These are phyloP conservation scores for Tinea pellionella DNA, from an alignment of 2,888 invertebrate genomes.

Conservation along the genomic window DNA sequence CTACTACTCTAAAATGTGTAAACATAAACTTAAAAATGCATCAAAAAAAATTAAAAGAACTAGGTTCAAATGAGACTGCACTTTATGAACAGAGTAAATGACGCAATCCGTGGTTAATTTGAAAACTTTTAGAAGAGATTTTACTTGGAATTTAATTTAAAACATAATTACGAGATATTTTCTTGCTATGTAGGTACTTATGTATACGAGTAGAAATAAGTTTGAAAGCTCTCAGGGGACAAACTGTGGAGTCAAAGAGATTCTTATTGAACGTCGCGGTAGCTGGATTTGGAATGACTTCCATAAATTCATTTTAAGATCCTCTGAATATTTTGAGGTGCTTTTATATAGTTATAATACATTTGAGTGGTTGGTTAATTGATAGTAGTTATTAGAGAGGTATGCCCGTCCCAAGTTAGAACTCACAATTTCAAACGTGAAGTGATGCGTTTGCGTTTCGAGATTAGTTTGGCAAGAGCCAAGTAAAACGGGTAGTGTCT, in stretches of 20 bases:
- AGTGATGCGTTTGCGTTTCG: too few relatives aligned
- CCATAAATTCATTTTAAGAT: not conserved
- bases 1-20: too few relatives aligned
- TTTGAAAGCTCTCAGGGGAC: slow-evolving; percentile 4
- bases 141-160: not conserved
- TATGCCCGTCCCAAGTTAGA: too few relatives aligned
- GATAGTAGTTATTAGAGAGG: too few relatives aligned
- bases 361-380: too few relatives aligned
- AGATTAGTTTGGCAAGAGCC: too few relatives aligned
- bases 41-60: not conserved
- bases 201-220: not conserved
- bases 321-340: not conserved
- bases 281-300: slow-evolving; percentile 4
- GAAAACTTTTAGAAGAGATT: not conserved
- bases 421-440: too few relatives aligned
- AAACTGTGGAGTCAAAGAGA: not conserved
- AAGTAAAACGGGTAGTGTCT: too few relatives aligned
- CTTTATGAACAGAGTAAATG: not conserved
- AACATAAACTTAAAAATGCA: too few relatives aligned
- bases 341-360: too few relatives aligned
- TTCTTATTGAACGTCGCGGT: not conserved
- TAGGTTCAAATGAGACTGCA: not conserved
- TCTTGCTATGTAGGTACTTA: not conserved
- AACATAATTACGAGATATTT: slow-evolving; percentile 7
- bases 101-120: not conserved